Evolutionary conservation across 2,113 vertebrate genomes (phyloP).

Genomic region (Alethe diademata): DNA sequence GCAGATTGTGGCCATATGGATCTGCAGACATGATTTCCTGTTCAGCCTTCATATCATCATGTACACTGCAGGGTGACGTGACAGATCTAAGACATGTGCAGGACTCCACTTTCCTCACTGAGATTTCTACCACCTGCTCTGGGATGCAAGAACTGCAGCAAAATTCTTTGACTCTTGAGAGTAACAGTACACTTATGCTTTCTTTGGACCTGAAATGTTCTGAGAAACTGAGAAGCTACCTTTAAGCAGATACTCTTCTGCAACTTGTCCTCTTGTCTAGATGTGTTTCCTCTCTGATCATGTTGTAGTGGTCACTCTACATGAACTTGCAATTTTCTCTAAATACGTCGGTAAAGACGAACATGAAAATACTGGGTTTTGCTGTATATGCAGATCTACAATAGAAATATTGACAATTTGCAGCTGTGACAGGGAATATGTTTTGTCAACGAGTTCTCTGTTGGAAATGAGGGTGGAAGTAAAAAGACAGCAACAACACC

Average conservation of each 20-base stretch:
- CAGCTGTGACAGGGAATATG: neutral
- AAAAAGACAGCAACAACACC: neutral
- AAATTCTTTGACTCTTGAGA: neutral
- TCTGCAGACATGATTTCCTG: slow-evolving; percentile 1
- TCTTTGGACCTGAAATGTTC: neutral
- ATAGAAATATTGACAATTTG: neutral
- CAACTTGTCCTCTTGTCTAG: neutral
- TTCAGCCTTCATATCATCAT: neutral
- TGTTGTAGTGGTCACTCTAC: neutral
- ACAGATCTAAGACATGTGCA: neutral
- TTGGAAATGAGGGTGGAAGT: neutral
- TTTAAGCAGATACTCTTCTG: neutral
- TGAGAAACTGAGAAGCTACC: neutral
- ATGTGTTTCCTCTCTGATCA: neutral
- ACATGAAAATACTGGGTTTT: neutral
- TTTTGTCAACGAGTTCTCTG: neutral
- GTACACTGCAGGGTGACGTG: neutral
- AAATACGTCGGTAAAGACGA: neutral
- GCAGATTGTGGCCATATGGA: slow-evolving; percentile 42
- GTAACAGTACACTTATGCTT: neutral
- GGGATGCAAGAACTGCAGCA: neutral
- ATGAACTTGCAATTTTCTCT: neutral
- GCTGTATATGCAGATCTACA: neutral
- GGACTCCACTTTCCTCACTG: neutral
- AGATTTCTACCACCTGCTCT: neutral